A percentile compares a stretch with the other conserved stretches of the same genome.
phyloP scores from a whole-genome alignment of 2,797 vertebrate genomes.

The Lemur catta region DNA sequence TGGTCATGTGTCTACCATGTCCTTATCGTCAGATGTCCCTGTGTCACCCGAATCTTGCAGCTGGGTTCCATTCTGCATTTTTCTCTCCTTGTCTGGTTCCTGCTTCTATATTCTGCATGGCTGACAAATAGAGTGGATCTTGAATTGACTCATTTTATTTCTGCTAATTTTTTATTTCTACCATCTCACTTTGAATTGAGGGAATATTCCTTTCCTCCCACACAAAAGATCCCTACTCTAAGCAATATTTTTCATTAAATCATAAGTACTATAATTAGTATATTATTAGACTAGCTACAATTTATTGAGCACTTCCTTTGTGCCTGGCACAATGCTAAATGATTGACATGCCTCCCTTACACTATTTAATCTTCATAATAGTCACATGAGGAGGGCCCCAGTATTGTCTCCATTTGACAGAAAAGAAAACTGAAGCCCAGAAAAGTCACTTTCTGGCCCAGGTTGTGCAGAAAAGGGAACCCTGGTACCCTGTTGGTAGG shows the following conservation, averaged over 20 bases:
- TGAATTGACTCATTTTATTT: background rate
- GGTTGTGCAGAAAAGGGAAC: background rate
- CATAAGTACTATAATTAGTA: background rate
- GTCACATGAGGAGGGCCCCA: background rate
- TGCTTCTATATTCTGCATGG: background rate
- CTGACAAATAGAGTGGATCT: background rate
- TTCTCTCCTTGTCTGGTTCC: background rate
- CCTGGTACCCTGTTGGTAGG: too few relatives aligned
- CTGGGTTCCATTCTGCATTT: background rate
- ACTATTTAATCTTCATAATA: background rate
- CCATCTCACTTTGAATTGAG: background rate
- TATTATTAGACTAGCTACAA: background rate
- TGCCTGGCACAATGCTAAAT: background rate
- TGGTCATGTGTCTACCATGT: background rate
- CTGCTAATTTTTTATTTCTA: background rate
- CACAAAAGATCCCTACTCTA: background rate
- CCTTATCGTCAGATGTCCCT: too few relatives aligned
- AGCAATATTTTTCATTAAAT: background rate
- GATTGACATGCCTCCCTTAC: background rate
- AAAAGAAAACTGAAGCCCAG: background rate
- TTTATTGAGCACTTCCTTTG: background rate
- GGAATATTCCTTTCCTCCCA: background rate
- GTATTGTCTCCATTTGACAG: background rate
- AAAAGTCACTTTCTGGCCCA: background rate
- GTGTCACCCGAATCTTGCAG: rapidly evolving